phyloP scores from a whole-genome alignment of 2,797 vertebrate species.

The Eupleurogrammus muticus region DNA sequence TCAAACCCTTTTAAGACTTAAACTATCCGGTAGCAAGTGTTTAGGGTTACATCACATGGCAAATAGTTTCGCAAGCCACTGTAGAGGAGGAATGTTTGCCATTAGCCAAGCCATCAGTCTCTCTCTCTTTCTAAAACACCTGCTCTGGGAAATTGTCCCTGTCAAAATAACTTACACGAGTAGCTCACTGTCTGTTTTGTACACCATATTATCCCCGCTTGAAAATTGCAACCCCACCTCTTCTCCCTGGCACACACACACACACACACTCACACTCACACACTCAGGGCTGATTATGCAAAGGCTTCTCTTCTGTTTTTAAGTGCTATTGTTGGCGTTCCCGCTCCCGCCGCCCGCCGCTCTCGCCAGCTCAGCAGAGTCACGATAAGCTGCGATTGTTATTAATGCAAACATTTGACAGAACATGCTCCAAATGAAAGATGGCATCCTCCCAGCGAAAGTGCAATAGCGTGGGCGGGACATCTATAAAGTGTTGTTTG shows the following conservation, averaged over 20 bases:
- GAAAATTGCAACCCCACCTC: slow-evolving; percentile 59
- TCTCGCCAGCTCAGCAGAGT: slow-evolving; percentile 42
- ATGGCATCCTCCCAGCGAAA: slow-evolving; percentile 57
- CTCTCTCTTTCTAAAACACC: slow-evolving; percentile 20
- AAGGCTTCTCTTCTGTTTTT: slow-evolving; percentile 47
- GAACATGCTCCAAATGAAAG: slow-evolving; percentile 64
- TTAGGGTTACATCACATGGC: no score
- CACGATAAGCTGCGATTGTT: slow-evolving; percentile 56
- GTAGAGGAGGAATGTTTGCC: slow-evolving; percentile 62
- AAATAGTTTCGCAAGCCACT: no score
- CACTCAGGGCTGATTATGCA: slow-evolving; percentile 56
- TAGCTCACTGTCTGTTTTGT: slow-evolving; percentile 26
- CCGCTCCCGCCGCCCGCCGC: slow-evolving; percentile 31
- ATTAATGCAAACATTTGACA: slow-evolving; percentile 75
- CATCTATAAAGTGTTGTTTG: slow-evolving; percentile 71
- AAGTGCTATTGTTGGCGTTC: slow-evolving; percentile 56
- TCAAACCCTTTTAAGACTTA: no score
- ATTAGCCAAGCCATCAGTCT: slow-evolving; percentile 67
- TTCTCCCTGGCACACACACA: slow-evolving; percentile 6
- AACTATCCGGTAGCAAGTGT: no score
- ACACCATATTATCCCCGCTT: slow-evolving; percentile 35
- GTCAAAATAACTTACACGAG: slow-evolving; percentile 41
- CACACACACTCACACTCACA: slow-evolving; percentile 12
- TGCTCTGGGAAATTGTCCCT: slow-evolving; percentile 28
- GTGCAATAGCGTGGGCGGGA: slow-evolving; percentile 67